Evolutionary conservation across 2,113 vertebrate species (phyloP).

Genomic region (Columbina picui): DNA sequence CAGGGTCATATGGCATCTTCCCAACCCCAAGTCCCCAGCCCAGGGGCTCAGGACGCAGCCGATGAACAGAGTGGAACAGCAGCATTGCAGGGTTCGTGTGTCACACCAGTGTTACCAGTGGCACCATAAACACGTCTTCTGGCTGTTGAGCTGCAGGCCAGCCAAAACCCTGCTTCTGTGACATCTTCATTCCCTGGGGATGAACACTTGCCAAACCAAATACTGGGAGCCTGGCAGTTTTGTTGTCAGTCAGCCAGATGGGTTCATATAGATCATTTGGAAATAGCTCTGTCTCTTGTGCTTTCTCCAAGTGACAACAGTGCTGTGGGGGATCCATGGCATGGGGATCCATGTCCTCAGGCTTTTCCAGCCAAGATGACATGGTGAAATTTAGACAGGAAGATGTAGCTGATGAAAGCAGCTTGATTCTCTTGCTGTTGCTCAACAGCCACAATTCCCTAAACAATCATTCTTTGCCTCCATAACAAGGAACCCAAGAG

Average conservation of each 20-base stretch:
- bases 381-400: neutral
- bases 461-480: neutral
- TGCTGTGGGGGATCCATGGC: neutral
- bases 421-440: neutral
- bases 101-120: neutral
- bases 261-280: neutral
- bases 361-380: neutral
- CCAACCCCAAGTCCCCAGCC: neutral
- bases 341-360: neutral
- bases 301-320: neutral
- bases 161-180: neutral
- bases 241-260: neutral
- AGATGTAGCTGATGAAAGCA: constrained; percentile 16
- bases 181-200: neutral
- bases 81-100: neutral
- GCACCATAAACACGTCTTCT: neutral
- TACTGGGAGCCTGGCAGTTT: neutral
- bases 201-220: neutral
- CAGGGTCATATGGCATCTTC: neutral
- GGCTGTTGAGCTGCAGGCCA: neutral
- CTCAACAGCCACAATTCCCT: neutral
- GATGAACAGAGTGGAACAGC: neutral
- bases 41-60: neutral
- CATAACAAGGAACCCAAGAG: neutral
- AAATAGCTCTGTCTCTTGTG: neutral